A percentile compares a stretch with the other conserved stretches of the same genome.
Conservation (phyloP, 2,113 vertebrate species). For the Hystrix cristata region DNA sequence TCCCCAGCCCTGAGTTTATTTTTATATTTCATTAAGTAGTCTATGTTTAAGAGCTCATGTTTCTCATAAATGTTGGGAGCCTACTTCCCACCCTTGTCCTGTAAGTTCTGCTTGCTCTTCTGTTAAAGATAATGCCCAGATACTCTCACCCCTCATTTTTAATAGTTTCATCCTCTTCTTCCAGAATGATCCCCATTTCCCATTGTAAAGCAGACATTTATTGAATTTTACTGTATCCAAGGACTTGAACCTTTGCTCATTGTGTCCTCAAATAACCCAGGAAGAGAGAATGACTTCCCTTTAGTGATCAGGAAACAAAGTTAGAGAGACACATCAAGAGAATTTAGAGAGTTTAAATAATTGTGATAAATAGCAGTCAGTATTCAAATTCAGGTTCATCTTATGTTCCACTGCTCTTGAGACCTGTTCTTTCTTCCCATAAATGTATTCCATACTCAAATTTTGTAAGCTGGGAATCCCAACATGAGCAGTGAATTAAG, state of each 20-base stretch:
- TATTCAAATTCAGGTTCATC: background rate
- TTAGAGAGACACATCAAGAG: background rate
- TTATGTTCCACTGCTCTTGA: background rate
- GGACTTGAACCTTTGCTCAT: background rate
- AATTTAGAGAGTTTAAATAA: constrained; percentile 23
- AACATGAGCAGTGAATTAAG: background rate
- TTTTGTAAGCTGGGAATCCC: constrained; percentile 23
- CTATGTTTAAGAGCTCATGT: background rate
- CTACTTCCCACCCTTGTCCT: background rate
- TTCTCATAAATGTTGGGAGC: background rate
- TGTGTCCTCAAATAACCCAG: background rate
- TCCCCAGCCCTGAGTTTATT: background rate
- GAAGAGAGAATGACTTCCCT: background rate
- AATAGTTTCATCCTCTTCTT: background rate
- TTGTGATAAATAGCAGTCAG: background rate
- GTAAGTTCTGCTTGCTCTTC: background rate
- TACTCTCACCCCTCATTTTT: background rate
- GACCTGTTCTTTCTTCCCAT: constrained; percentile 2
- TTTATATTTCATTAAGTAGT: background rate
- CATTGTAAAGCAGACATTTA: background rate
- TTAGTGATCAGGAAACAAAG: constrained; percentile 48
- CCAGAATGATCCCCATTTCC: background rate
- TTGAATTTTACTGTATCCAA: constrained; percentile 3
- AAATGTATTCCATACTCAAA: background rate
- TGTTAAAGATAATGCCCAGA: background rate